A percentile compares a stretch with the other conserved stretches of the same genome.
phyloP scores from a whole-genome alignment of 2,888 invertebrate species.

The Drosophila kambysellisi region DNA sequence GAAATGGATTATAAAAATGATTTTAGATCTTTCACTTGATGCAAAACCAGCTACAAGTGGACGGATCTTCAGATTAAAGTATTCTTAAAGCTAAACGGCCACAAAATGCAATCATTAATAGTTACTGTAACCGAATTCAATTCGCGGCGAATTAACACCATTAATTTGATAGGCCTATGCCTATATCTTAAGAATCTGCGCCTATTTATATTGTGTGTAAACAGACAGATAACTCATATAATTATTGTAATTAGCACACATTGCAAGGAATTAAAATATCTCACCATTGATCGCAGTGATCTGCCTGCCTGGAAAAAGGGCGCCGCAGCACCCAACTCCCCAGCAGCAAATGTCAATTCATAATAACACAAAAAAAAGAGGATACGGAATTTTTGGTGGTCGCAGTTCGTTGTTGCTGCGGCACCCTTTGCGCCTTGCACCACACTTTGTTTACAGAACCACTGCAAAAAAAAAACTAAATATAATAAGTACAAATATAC shows the following conservation, averaged over 20 bases:
- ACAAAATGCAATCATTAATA: conserved; percentile 18
- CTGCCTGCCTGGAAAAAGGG: not conserved
- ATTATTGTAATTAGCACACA: conserved; percentile 25
- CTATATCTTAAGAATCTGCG: conserved; percentile 28
- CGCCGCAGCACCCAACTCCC: conserved; percentile 34
- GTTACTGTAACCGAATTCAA: conserved; percentile 2
- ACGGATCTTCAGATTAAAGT: conserved; percentile 7
- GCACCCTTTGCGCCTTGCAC: conserved; percentile 12
- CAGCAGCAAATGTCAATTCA: conserved; percentile 26
- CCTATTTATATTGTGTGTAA: conserved; percentile 14
- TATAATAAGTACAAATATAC: conserved; percentile 52
- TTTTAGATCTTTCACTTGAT: conserved; percentile 23
- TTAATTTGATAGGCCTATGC: conserved; percentile 1
- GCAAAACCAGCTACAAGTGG: conserved; percentile 13
- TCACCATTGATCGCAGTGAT: conserved; percentile 23
- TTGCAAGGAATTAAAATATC: conserved; percentile 15
- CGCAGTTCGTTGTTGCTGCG: conserved; percentile 36
- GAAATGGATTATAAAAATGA: not conserved
- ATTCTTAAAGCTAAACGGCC: conserved; percentile 40
- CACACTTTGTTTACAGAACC: conserved; percentile 32
- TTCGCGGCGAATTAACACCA: conserved; percentile 1
- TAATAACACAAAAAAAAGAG: conserved; percentile 29
- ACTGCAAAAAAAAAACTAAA: conserved; percentile 44
- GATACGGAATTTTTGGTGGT: not conserved
- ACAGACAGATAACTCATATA: conserved; percentile 5